Conservation (phyloP, 2,888 invertebrate genomes). For the Eledone cirrhosa region DNA sequence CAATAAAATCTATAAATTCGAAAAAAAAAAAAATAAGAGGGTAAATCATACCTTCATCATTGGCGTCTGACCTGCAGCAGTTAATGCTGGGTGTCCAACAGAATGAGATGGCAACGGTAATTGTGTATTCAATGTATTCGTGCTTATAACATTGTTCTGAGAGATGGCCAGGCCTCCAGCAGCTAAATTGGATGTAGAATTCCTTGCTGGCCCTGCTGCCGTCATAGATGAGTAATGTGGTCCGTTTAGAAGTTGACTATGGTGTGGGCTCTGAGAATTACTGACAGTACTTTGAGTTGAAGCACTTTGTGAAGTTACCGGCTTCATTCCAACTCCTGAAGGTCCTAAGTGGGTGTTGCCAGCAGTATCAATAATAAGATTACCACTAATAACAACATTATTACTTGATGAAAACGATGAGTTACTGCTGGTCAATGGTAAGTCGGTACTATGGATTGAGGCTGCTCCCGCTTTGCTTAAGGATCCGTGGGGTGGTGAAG, state of each 20-base stretch:
- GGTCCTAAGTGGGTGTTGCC: slow-evolving; percentile 31
- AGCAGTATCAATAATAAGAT: slow-evolving; percentile 38
- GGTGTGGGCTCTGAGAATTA: slow-evolving; percentile 43
- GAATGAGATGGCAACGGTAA: not conserved
- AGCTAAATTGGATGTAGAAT: slow-evolving; percentile 41
- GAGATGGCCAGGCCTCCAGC: slow-evolving; percentile 34
- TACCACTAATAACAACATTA: slow-evolving; percentile 37
- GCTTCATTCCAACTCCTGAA: slow-evolving; percentile 35
- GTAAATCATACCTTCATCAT: slow-evolving; percentile 40
- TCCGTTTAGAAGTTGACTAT: slow-evolving; percentile 62
- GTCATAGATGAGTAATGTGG: slow-evolving; percentile 53
- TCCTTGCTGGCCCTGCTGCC: slow-evolving; percentile 43
- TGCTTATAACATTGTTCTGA: slow-evolving; percentile 31
- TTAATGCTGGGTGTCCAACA: slow-evolving; percentile 23
- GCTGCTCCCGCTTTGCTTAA: slow-evolving; percentile 43
- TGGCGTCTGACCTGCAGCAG: slow-evolving; percentile 45
- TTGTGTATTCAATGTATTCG: slow-evolving; percentile 19
- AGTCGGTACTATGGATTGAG: slow-evolving; percentile 35
- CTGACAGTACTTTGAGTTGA: slow-evolving; percentile 38
- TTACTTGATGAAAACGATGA: slow-evolving; percentile 45
- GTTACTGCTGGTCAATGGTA: slow-evolving; percentile 23
- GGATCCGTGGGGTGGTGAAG: slow-evolving; percentile 57
- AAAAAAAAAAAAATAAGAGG: no score
- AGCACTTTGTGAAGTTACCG: slow-evolving; percentile 37
- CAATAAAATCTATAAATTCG: no score